Base-by-base conservation (phyloP, 2,888 invertebrate species). In the Cantharis rufa region DNA sequence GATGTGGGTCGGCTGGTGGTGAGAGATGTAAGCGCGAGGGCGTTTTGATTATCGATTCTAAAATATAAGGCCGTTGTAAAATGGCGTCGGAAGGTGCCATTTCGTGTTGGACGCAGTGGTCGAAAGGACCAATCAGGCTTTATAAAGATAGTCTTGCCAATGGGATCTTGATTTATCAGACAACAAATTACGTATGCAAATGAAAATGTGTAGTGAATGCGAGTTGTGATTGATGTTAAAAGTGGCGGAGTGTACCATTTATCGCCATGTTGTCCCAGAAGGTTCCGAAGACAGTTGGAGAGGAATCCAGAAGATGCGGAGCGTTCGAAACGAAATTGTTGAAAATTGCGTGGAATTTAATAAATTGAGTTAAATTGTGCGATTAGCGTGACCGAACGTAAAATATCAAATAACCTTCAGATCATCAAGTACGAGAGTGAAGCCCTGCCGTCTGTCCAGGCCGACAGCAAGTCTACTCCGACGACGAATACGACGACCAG, bases 391-490 rank as follows among this genome's bases (percentile, higher is more conserved):
- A 69, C 64, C 70, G 70, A 74, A 75, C 70, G 76, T 73, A 70
- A 75, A 76, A 73, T 71, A 75, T 75, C 75, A 74, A 77, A 74
- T 77, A 77, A 77, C 77, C 79, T 77, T 79, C 77, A 77, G 68
- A 75, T 71, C 77, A 77, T 79, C 79, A 66, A 75, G 70, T 74
- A 71, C 76, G 77, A 80, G 83, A 82, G 82, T 82, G 81, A 78
- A 79, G 81, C 80, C 80, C 72, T 79, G 80, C 79, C 80, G 80
- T 80, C 79, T 78, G 80, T 81, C 79, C 81, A 80, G 81, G 83
- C 81, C 84, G 84, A 82, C 84, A 83, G 80, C 79, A 82, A 83
- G 83, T 84, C 84, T 84, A 82, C 83, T 80, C 80, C 82, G 83
- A 83, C 75, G 83, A 83, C 82, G 79, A 82, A 80, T 81, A 81